Conservation (phyloP, 35 echinoderm and acorn worm genomes). For the Apostichopus californicus region DNA sequence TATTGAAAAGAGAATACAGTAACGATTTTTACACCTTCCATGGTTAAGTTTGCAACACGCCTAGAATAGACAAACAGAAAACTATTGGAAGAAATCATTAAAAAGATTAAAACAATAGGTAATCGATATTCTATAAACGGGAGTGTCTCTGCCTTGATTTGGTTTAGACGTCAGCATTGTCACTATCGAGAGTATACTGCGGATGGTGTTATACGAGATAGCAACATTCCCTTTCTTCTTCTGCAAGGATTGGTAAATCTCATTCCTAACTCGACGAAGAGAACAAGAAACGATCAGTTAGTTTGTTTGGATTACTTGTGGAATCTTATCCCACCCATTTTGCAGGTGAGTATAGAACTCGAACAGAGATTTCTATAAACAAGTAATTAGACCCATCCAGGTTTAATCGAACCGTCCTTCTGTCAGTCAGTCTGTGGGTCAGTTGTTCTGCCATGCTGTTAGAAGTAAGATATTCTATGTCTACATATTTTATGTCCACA, state of each 20-base stretch:
- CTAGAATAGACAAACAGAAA: neutral
- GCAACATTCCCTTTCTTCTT: too few species aligned
- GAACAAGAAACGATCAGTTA: neutral
- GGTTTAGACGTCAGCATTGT: neutral
- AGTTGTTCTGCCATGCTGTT: too few species aligned
- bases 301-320: neutral
- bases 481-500: too few species aligned
- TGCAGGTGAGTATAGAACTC: neutral
- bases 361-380: too few species aligned
- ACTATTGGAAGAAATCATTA: neutral
- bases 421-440: too few species aligned
- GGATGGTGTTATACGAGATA: too few species aligned
- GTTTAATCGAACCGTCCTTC: too few species aligned
- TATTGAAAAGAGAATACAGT: neutral
- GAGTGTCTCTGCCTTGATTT: neutral
- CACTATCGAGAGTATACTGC: neutral
- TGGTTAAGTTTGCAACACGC: constrained; percentile 12
- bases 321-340: constrained; percentile 4
- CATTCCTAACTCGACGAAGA: neutral
- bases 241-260: too few species aligned
- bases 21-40: constrained; percentile 4
- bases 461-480: too few species aligned
- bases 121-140: neutral
- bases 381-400: too few species aligned
- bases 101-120: neutral